Base-by-base conservation (phyloP, 1,140 invertebrate species). In the Subanguina moxae region DNA sequence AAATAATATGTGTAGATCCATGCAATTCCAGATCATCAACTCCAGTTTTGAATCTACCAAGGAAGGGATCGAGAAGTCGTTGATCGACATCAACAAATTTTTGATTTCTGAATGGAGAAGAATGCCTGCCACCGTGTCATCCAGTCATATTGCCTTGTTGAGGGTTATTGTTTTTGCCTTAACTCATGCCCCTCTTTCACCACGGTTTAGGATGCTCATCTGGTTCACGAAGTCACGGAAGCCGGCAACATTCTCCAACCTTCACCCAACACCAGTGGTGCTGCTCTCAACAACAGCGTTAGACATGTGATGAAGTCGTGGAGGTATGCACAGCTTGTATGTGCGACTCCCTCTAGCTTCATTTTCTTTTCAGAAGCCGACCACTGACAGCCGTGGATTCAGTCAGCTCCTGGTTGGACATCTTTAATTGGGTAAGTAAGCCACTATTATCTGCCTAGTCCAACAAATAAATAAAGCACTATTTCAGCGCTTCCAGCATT, bases 281-380 rank as follows among this genome's bases (percentile, higher is more conserved):
- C 42, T 32, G 21, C 17, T 48, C 45, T 74, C 25, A 67, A 70
- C 48, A 59, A 48, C 28, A 21, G 48, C 0, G 45, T 74, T 25
- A 74, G 72, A 64, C 73, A 76, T 30, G 23, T 75, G 13, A 59
- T 67, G 45, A 74, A 74, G 56, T 67, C 73, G 23, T 74, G 73
- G 73, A 73, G 74, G 69, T 70, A n/a, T 28, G n/a, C 30, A 19
- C 32, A 23, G 32, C 32, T 38, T 5, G 32, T 38, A 7, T 52
- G 15, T 52, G 48, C n/a, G 11, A n/a, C 11, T 13, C 48, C n/a
- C 3, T 52, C 23, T 15, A 52, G 17, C 8, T 7, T 52, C 48
- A 15, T 19, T 25, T 15, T 15, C 23, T 30, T 72, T 72, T 73
- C n/a, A 70, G 68, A 61, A 77, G 61, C 38, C 67, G 73, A 32